These are phyloP conservation scores for Tethya wilhelma DNA, from an alignment of 37 sponge, comb jelly and placozoan species.

Conservation along the genomic window DNA sequence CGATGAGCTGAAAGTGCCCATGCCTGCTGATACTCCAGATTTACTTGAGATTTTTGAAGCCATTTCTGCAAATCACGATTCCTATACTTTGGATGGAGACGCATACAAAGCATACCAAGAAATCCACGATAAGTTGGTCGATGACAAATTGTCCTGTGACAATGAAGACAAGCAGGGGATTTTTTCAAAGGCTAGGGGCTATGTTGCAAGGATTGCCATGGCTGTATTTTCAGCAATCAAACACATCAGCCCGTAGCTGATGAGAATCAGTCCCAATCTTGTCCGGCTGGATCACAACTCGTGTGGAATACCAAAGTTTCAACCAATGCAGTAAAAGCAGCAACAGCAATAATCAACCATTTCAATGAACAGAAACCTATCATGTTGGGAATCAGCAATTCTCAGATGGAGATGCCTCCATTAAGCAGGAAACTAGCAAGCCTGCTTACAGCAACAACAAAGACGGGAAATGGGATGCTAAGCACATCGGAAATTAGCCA, in stretches of 20 bases:
- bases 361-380: background rate
- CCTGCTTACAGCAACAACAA: background rate
- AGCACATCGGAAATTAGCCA: background rate
- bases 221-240: too few relatives aligned
- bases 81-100: background rate
- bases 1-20: slow-evolving; percentile 11
- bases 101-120: background rate
- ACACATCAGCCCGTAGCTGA: too few relatives aligned
- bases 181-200: slow-evolving; percentile 8
- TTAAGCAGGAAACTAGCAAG: background rate
- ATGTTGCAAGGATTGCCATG: slow-evolving; percentile 15
- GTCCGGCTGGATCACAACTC: too few relatives aligned
- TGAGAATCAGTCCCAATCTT: too few relatives aligned
- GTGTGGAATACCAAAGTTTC: background rate
- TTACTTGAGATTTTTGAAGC: background rate
- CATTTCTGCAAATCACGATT: background rate
- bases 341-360: background rate
- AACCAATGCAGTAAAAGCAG: background rate
- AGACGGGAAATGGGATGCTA: background rate
- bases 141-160: background rate
- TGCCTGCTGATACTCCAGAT: slow-evolving; percentile 20
- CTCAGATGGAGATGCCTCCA: background rate
- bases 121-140: slow-evolving; percentile 17
- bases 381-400: background rate
- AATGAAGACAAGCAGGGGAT: slow-evolving; percentile 18